Percentiles rank a stretch among this genome's conserved stretches.
These are phyloP conservation scores for Chlorospingus semifuscus DNA, from an alignment of 2,797 vertebrate genomes.

Conservation along the genomic window DNA sequence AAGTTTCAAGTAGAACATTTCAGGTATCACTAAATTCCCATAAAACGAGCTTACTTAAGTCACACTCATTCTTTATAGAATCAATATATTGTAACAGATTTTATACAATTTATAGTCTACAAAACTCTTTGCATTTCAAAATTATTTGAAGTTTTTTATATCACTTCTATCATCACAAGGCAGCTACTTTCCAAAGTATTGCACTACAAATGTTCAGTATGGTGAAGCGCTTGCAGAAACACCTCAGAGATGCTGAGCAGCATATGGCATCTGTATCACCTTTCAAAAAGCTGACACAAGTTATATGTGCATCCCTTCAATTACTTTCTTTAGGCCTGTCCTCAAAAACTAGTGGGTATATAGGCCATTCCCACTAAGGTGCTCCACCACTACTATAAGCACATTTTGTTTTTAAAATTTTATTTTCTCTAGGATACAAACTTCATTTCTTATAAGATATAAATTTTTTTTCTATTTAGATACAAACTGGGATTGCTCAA, in stretches of 20 bases:
- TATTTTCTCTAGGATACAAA: not conserved
- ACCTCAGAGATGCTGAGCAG: not conserved
- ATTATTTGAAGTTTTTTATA: not conserved
- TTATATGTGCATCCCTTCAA: not conserved
- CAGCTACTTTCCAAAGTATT: not conserved
- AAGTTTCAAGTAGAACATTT: not conserved
- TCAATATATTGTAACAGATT: not conserved
- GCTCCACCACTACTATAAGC: not conserved
- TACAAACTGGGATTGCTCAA: not conserved
- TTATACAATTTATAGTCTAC: conserved; percentile 1
- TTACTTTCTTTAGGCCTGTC: not conserved
- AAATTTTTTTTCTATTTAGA: not conserved
- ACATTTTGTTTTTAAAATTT: not conserved
- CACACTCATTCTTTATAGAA: not conserved
- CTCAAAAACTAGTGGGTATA: not conserved
- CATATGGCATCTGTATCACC: not conserved
- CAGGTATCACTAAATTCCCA: not conserved
- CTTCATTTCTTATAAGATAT: not conserved
- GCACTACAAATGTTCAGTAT: not conserved
- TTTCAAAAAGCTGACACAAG: not conserved
- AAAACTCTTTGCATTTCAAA: not conserved
- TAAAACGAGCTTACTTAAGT: not conserved
- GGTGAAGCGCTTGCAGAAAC: not conserved
- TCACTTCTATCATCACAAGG: not conserved
- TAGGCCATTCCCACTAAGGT: not conserved